These are phyloP conservation scores for Nyctalus aviator DNA, from an alignment of 2,797 vertebrate species.

Conservation along the genomic window DNA sequence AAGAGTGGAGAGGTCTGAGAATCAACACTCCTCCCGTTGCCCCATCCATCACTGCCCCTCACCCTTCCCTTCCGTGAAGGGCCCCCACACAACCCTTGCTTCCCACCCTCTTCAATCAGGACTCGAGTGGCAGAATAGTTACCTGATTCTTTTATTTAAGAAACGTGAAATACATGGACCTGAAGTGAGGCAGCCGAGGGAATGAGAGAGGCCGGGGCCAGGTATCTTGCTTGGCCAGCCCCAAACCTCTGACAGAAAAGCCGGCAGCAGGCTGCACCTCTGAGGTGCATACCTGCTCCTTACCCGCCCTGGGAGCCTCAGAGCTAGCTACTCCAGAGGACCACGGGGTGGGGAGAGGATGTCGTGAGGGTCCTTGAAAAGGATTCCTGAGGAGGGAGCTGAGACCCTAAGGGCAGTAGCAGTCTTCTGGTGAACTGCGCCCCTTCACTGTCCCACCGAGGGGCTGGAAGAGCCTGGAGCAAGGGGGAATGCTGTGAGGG, in stretches of 20 bases:
- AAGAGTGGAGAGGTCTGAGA: conserved; percentile 28
- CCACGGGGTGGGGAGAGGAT: neutral
- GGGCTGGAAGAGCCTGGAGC: conserved; percentile 59
- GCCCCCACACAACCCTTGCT: neutral
- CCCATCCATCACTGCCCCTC: conserved; percentile 46
- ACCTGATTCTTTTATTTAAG: conserved; percentile 82
- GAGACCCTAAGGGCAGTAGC: conserved; percentile 73
- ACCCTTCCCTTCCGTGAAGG: conserved; percentile 23
- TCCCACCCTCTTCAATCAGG: conserved; percentile 29
- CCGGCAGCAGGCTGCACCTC: conserved; percentile 47
- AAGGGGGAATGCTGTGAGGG: conserved; percentile 72
- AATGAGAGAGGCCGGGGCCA: conserved; percentile 8
- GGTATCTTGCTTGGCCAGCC: conserved; percentile 43
- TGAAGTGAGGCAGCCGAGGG: conserved; percentile 70
- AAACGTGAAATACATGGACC: conserved; percentile 83
- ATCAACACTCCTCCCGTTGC: conserved; percentile 23
- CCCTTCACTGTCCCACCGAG: conserved; percentile 61
- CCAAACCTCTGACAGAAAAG: conserved; percentile 51
- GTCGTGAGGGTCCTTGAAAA: conserved; percentile 70
- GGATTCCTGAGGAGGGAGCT: conserved; percentile 76
- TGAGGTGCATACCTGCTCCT: conserved; percentile 47
- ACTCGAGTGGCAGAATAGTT: conserved; percentile 33
- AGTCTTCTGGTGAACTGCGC: conserved; percentile 54
- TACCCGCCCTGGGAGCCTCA: conserved; percentile 40
- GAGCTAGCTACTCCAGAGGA: conserved; percentile 64